Conservation (phyloP, 1,140 invertebrate species). For the Theocolax elegans region DNA sequence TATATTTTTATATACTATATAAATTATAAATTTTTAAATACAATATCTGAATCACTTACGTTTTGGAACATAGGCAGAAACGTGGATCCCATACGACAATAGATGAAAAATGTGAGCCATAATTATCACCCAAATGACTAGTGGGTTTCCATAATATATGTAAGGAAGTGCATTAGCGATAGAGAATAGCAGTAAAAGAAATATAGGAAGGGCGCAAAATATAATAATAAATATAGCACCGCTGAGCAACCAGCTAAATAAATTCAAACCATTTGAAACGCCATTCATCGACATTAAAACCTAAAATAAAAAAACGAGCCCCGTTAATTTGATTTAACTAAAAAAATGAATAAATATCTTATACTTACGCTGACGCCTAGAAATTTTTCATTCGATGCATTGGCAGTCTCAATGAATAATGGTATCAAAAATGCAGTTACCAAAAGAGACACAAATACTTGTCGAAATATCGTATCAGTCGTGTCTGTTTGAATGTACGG, state of each 20-base stretch:
- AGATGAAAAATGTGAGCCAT: constrained; percentile 55
- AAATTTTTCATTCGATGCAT: constrained; percentile 60
- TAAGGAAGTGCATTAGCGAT: constrained; percentile 51
- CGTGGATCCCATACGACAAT: constrained; percentile 58
- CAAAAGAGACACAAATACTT: constrained; percentile 49
- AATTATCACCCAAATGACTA: constrained; percentile 59
- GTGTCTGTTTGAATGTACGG: constrained; percentile 51
- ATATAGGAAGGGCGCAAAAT: background rate
- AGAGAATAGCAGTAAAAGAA: background rate
- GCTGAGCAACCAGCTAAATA: constrained; percentile 60
- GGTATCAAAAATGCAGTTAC: constrained; percentile 56
- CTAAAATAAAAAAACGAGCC: constrained; percentile 43
- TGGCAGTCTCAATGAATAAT: constrained; percentile 53
- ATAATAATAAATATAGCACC: constrained; percentile 42
- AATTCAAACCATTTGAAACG: constrained; percentile 56
- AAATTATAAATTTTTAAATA: background rate
- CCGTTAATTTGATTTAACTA: too few relatives aligned
- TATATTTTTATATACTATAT: background rate
- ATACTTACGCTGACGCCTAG: constrained; percentile 61
- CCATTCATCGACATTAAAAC: constrained; percentile 64
- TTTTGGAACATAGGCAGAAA: constrained; percentile 60
- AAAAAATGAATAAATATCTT: background rate
- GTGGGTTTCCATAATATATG: constrained; percentile 57
- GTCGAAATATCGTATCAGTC: constrained; percentile 45
- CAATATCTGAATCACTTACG: constrained; percentile 46